A percentile compares a stretch with the other conserved stretches of the same genome.
These are phyloP conservation scores for Alethe castanea DNA, from an alignment of 2,113 vertebrate genomes.

Conservation along the genomic window DNA sequence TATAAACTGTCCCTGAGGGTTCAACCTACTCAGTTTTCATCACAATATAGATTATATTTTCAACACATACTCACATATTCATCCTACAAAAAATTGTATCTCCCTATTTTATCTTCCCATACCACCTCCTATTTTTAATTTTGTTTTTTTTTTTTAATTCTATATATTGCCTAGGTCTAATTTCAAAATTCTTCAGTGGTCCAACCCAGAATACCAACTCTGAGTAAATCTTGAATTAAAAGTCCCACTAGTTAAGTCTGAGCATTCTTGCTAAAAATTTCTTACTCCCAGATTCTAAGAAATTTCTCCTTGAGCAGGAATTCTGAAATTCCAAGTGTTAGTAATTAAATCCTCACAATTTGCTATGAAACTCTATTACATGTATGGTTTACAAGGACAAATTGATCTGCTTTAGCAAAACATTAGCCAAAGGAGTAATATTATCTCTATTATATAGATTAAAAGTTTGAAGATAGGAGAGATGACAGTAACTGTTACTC, in stretches of 20 bases:
- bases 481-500: neutral
- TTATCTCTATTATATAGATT: neutral
- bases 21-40: slow-evolving; percentile 30
- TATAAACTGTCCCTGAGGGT: slow-evolving; percentile 8
- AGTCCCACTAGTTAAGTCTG: neutral
- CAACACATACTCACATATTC: neutral
- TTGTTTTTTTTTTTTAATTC: neutral
- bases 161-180: neutral
- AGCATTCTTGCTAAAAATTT: neutral
- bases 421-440: neutral
- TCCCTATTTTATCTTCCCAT: neutral
- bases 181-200: neutral
- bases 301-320: neutral
- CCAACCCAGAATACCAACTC: neutral
- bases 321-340: neutral
- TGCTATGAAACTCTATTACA: neutral
- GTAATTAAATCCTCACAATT: neutral
- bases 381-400: neutral
- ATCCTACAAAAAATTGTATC: neutral
- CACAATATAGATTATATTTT: neutral
- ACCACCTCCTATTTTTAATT: neutral
- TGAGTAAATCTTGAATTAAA: neutral
- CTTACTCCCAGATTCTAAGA: neutral
- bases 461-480: neutral
- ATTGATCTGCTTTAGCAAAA: neutral